Evolutionary conservation across 2,888 invertebrate species (phyloP).

Genomic region (Parnassius mnemosyne): DNA sequence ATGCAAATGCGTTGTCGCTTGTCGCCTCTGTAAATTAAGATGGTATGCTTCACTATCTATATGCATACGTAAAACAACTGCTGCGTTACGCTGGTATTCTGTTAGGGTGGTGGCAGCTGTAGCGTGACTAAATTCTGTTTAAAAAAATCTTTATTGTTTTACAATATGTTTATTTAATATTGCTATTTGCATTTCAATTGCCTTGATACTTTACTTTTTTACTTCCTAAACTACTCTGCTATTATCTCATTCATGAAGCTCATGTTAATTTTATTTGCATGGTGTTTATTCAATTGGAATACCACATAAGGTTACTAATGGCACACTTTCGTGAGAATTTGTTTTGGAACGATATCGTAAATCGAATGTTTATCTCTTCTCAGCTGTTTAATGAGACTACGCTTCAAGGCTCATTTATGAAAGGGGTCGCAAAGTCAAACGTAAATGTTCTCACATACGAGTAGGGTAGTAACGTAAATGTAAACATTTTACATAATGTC

Average conservation of each 20-base stretch:
- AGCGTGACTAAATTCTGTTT: too few relatives aligned
- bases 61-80: too few relatives aligned
- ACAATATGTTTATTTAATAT: too few relatives aligned
- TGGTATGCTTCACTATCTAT: too few relatives aligned
- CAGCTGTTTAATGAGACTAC: conserved; percentile 56
- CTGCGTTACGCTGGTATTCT: too few relatives aligned
- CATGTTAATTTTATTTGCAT: not conserved
- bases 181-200: too few relatives aligned
- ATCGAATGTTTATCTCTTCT: conserved; percentile 40
- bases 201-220: not conserved
- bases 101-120: too few relatives aligned
- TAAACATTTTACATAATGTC: not conserved
- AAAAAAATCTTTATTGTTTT: too few relatives aligned
- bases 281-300: conserved; percentile 34
- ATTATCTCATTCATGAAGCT: not conserved
- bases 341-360: conserved; percentile 45
- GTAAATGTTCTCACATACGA: not conserved
- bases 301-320: conserved; percentile 50
- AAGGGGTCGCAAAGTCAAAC: conserved; percentile 45
- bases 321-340: conserved; percentile 62
- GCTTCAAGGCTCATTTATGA: conserved; percentile 66
- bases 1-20: too few relatives aligned
- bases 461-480: not conserved
- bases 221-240: not conserved
- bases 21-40: too few relatives aligned